Percentiles rank a stretch among this genome's conserved stretches.
These are phyloP conservation scores for Dinoponera quadriceps DNA, from an alignment of 1,140 invertebrate genomes.

Conservation along the genomic window DNA sequence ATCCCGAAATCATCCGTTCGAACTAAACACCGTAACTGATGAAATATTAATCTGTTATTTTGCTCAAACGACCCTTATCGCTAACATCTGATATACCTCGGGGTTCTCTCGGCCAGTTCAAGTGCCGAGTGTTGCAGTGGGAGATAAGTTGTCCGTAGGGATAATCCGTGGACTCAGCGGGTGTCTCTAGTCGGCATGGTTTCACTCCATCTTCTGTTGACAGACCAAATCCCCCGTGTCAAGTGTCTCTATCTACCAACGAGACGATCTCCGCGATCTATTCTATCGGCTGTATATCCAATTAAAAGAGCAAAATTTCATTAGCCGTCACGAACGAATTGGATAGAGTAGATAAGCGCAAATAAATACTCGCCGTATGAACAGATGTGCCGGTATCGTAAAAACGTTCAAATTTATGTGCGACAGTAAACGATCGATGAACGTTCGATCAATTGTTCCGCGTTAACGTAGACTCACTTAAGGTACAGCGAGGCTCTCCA, in stretches of 20 bases:
- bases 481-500: background rate
- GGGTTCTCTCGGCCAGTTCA: slow-evolving; percentile 21
- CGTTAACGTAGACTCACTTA: background rate
- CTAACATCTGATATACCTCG: slow-evolving; percentile 22
- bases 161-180: slow-evolving; percentile 83
- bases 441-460: background rate
- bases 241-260: slow-evolving; percentile 46
- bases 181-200: slow-evolving; percentile 82
- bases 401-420: background rate
- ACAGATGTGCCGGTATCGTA: no score
- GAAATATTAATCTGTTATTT: slow-evolving; percentile 60
- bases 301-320: slow-evolving; percentile 84
- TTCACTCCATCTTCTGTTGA: slow-evolving; percentile 86
- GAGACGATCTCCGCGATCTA: slow-evolving; percentile 73
- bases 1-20: no score
- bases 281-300: slow-evolving; percentile 79
- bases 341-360: background rate
- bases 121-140: slow-evolving; percentile 63
- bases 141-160: slow-evolving; percentile 73
- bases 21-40: background rate
- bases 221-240: slow-evolving; percentile 82
- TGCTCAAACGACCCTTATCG: slow-evolving; percentile 56
- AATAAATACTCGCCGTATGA: slow-evolving; percentile 8
- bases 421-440: no score
- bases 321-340: slow-evolving; percentile 74